Evolutionary conservation across 2,797 vertebrate genomes (phyloP).

Genomic region (Sandelia bainsii): DNA sequence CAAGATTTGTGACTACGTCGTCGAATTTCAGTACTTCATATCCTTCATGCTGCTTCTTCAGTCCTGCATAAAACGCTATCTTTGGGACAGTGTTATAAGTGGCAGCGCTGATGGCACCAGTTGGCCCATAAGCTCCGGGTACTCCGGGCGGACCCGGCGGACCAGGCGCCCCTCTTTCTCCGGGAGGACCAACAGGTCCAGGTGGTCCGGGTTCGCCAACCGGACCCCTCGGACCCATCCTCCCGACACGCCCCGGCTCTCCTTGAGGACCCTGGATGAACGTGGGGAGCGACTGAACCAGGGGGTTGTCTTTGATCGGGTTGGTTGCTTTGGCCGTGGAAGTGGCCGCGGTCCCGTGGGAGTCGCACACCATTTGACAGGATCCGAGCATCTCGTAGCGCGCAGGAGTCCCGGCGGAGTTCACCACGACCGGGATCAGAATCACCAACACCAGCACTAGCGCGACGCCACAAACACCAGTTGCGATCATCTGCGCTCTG

Average conservation of each 20-base stretch:
- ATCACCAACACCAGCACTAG: constrained; percentile 97
- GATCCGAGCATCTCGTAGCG: constrained; percentile 98
- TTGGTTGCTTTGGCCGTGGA: constrained; percentile 87
- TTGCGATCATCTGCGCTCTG: constrained; percentile 95
- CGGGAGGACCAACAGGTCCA: constrained; percentile 90
- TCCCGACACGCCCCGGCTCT: constrained; percentile 88
- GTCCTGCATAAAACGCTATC: constrained; percentile 97
- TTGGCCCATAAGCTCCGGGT: constrained; percentile 87
- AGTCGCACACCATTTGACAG: constrained; percentile 98
- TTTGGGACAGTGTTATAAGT: constrained; percentile 97
- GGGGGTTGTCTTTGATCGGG: constrained; percentile 82
- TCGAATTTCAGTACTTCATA: constrained; percentile 98
- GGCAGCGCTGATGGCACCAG: constrained; percentile 92
- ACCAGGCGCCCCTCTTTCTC: constrained; percentile 90
- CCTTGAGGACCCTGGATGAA: constrained; percentile 89
- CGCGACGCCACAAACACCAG: constrained; percentile 95
- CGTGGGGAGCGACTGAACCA: constrained; percentile 85
- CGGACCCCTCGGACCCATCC: constrained; percentile 91
- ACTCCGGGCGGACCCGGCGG: constrained; percentile 90
- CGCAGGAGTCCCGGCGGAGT: constrained; percentile 92
- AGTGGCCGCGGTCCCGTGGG: constrained; percentile 90
- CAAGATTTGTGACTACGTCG: constrained; percentile 97
- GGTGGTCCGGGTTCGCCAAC: constrained; percentile 92
- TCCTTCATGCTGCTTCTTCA: constrained; percentile 96
- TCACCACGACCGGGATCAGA: constrained; percentile 97